Evolutionary conservation across 2,113 vertebrate species (phyloP).

Genomic region (Scolopax mira): DNA sequence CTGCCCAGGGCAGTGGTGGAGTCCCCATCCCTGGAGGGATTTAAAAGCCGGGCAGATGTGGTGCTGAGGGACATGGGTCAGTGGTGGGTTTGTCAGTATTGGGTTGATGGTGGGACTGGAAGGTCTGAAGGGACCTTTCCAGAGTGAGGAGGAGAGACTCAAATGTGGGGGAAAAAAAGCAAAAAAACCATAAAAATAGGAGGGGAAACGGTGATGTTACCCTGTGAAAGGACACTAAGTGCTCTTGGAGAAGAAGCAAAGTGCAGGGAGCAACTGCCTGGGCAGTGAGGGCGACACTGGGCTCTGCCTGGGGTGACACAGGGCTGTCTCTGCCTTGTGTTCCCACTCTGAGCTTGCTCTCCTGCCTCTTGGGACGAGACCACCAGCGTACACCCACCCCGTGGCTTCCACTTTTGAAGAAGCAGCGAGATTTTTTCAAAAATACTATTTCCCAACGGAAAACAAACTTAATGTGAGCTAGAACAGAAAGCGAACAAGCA

Average conservation of each 20-base stretch:
- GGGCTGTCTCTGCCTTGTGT: too few species aligned
- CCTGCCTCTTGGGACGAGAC: not conserved
- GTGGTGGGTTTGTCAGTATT: too few species aligned
- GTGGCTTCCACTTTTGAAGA: not conserved
- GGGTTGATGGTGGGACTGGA: too few species aligned
- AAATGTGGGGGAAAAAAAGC: accelerated
- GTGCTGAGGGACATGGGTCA: too few species aligned
- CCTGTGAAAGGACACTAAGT: not conserved
- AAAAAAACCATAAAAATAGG: not conserved
- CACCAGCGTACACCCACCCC: not conserved
- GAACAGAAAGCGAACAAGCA: not conserved
- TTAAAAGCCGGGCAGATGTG: too few species aligned
- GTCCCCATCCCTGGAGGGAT: too few species aligned
- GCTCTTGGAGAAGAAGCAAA: not conserved
- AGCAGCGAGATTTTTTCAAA: not conserved
- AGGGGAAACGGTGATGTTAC: not conserved
- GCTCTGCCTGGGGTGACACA: not conserved
- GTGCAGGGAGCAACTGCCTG: too few species aligned
- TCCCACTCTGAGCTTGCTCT: not conserved
- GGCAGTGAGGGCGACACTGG: not conserved
- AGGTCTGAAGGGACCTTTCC: too few species aligned
- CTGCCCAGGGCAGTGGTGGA: too few species aligned
- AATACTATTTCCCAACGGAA: not conserved
- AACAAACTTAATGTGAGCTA: not conserved
- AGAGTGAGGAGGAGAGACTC: not conserved